phyloP scores from a whole-genome alignment of 2,113 vertebrate species.

The Sorex araneus region DNA sequence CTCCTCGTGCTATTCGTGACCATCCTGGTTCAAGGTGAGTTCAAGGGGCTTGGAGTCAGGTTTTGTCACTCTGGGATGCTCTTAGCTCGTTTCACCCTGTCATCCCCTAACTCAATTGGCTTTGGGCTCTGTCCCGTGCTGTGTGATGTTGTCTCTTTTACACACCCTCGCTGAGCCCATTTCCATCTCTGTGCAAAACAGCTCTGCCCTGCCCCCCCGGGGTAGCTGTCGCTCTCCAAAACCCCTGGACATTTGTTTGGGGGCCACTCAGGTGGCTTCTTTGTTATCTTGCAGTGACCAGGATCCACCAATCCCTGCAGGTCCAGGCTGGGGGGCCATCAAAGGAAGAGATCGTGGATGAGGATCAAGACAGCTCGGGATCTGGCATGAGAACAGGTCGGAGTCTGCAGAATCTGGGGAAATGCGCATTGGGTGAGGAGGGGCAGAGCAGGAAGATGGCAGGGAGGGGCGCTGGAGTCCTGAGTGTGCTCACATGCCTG shows the following conservation, averaged over 20 bases:
- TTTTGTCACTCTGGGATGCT: neutral
- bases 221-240: neutral
- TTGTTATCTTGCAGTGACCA: conserved; percentile 62
- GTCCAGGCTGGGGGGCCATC: neutral
- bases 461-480: neutral
- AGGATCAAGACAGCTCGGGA: neutral
- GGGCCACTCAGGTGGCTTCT: neutral
- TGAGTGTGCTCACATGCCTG: accelerated
- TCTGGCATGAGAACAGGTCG: neutral
- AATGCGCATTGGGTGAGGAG: neutral
- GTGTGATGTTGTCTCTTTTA: neutral
- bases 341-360: neutral
- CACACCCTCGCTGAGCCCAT: neutral
- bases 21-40: conserved; percentile 66
- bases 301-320: neutral
- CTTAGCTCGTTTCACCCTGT: neutral
- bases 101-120: no score
- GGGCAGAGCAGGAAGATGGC: no score
- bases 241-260: no score
- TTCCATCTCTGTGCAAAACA: neutral
- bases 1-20: conserved; percentile 56
- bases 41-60: neutral
- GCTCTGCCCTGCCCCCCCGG: neutral
- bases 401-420: neutral
- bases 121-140: neutral